Percentiles rank a stretch among this genome's conserved stretches.
phyloP scores from a whole-genome alignment of 2,888 invertebrate genomes.

The Sycophila texana region DNA sequence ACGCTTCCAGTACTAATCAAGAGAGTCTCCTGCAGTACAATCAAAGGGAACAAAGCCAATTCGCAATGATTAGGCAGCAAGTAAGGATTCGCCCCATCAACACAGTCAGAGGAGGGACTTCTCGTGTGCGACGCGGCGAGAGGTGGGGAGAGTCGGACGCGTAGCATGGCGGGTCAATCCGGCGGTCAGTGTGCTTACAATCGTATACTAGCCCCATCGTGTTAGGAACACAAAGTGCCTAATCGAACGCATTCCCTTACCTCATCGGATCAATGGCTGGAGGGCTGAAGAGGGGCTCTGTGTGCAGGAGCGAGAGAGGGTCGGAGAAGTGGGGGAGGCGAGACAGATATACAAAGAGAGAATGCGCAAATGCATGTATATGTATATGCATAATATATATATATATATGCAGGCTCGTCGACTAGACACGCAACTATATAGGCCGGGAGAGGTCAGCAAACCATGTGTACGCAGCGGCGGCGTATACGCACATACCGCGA shows the following conservation, averaged over 20 bases:
- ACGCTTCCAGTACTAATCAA: constrained; percentile 26
- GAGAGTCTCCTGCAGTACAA: background rate
- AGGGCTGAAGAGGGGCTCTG: background rate
- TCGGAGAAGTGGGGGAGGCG: background rate
- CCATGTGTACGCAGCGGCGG: background rate
- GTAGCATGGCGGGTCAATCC: constrained; percentile 26
- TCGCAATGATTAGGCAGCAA: constrained; percentile 42
- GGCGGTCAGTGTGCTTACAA: constrained; percentile 23
- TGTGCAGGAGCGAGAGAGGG: background rate
- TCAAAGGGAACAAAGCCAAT: constrained; percentile 51
- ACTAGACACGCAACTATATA: background rate
- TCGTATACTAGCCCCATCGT: constrained; percentile 29
- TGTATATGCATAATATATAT: background rate
- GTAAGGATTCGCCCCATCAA: constrained; percentile 40
- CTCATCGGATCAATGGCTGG: constrained; percentile 23
- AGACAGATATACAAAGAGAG: background rate
- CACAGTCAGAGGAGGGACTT: background rate
- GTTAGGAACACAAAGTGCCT: constrained; percentile 42
- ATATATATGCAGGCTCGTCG: background rate
- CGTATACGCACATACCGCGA: background rate
- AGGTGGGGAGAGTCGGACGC: background rate
- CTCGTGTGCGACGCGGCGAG: background rate
- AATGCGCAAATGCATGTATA: background rate
- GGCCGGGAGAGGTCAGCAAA: background rate
- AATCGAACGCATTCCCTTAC: constrained; percentile 45